phyloP scores from a whole-genome alignment of 2,888 invertebrate species.

The Embidobia sp. region DNA sequence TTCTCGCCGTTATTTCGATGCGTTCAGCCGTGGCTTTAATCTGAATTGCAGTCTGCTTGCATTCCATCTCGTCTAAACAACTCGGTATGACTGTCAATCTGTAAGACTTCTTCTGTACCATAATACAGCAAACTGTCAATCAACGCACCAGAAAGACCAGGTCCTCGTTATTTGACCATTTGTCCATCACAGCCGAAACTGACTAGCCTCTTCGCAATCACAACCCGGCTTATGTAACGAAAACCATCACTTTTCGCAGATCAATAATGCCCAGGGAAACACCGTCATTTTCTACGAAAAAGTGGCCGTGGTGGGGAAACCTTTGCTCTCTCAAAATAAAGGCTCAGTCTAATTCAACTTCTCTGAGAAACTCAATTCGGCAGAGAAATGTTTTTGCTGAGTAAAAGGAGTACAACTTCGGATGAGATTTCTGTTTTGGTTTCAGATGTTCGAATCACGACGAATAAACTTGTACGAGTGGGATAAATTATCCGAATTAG shows the following conservation, averaged over 20 bases:
- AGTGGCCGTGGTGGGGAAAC: too few relatives aligned
- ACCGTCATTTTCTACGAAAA: not conserved
- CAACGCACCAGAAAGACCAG: too few relatives aligned
- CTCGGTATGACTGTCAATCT: too few relatives aligned
- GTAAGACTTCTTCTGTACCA: slow-evolving; percentile 23
- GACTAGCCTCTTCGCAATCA: too few relatives aligned
- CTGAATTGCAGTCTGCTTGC: too few relatives aligned
- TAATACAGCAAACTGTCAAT: not conserved
- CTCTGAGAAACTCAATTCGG: not conserved
- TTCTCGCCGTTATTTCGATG: too few relatives aligned
- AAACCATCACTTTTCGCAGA: not conserved
- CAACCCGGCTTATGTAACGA: slow-evolving; percentile 12
- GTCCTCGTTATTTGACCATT: not conserved
- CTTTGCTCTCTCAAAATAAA: not conserved
- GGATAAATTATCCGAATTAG: slow-evolving; percentile 33
- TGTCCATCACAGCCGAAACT: too few relatives aligned
- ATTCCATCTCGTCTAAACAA: too few relatives aligned
- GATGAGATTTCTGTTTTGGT: not conserved
- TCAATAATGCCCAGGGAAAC: not conserved
- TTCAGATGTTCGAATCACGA: not conserved
- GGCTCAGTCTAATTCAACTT: not conserved
- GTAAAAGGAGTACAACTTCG: too few relatives aligned
- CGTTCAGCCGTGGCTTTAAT: too few relatives aligned
- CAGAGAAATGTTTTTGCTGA: too few relatives aligned
- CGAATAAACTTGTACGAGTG: not conserved